Evolutionary conservation across 2,888 invertebrate genomes (phyloP), one percentile per base, ranked within the genome.

Genomic region (Acleris emargana): DNA sequence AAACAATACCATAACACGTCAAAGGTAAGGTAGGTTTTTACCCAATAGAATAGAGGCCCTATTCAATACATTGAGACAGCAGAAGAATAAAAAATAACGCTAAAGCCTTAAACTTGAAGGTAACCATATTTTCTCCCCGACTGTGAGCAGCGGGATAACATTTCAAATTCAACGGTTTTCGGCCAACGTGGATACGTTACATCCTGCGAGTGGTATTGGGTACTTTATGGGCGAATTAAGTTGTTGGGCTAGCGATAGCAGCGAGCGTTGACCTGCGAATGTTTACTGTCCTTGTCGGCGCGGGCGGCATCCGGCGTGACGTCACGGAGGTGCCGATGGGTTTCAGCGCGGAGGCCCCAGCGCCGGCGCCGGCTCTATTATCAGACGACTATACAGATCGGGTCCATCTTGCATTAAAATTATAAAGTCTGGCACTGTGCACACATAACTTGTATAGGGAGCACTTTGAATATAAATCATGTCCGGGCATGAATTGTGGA

Each of bases 271-370:
- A 92, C 91, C 91, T 86, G 88, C 81, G 87, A 79, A 88, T 91
- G 91, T 91, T 91, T 91, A 89, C 88, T 87, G 91, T 91, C 91
- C 91, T 91, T 91, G 91, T 81, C 77, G 80, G 77, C 80, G 83
- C 80, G 81, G 72, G 72, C 78, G 71, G 68, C 72, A 83, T 76
- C 80, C 78, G 82, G 74, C 71, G 77, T 91, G 90, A 90, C 91
- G 91, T 91, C 89, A 91, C 76, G 82, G 90, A 90, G 91, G 91
- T 88, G 86, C 91, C 89, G 79, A 83, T 87, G 90, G 91, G 91
- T 90, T 91, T 91, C 89, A 89, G 86, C 80, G 78, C 67, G 70
- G 79, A 76, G 77, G 76, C 74, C 79, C 71, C 68, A 20, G 53
- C 53, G 20, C 32, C 47, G 28, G n/a, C 58, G 54, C 49, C 49